phyloP scores from a whole-genome alignment of 2,113 vertebrate genomes.

The Eira barbara region DNA sequence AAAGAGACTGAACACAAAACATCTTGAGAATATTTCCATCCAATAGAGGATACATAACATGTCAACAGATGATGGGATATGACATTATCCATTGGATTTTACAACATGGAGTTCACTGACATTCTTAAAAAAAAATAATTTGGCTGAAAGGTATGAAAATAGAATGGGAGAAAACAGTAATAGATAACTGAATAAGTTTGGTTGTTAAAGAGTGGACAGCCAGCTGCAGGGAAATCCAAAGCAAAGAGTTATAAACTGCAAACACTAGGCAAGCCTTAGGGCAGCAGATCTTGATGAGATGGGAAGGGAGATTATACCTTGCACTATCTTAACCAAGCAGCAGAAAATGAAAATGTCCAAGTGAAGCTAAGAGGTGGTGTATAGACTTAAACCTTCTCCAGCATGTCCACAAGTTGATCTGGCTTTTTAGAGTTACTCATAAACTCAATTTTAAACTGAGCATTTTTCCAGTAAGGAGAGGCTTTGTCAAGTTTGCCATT shows the following conservation, averaged over 20 bases:
- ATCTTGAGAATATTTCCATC: neutral
- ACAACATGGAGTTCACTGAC: neutral
- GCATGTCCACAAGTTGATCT: neutral
- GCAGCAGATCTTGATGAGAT: neutral
- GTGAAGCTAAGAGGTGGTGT: neutral
- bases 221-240: neutral
- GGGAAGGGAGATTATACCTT: neutral
- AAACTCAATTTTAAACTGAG: neutral
- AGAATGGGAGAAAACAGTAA: neutral
- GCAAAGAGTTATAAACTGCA: neutral
- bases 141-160: neutral
- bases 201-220: neutral
- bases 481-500: neutral
- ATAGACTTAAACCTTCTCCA: neutral
- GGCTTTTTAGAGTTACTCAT: neutral
- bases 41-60: neutral
- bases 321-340: too few relatives aligned
- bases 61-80: neutral
- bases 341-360: neutral
- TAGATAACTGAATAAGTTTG: neutral
- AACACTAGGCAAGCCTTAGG: neutral
- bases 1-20: neutral
- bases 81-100: neutral
- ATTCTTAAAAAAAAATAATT: neutral
- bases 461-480: neutral